Evolutionary conservation across 2,888 invertebrate genomes (phyloP), one percentile per base, ranked within the genome.

Genomic region (Rhabditoides inermis): DNA sequence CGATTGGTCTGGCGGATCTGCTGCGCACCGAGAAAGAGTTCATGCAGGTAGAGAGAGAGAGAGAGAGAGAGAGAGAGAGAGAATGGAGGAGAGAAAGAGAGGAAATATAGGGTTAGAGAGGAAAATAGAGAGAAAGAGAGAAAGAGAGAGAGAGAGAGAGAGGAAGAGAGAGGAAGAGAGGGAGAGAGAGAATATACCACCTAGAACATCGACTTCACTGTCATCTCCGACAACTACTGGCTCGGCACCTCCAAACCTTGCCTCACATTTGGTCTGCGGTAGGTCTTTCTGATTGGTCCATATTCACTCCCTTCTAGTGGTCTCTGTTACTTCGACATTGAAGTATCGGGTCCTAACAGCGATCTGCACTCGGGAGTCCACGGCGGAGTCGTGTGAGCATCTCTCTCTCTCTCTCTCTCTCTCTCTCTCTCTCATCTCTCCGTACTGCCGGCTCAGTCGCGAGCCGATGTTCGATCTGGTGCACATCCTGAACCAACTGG

Each of bases 221-320:
- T 94, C 78, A 94, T 98, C 76, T 92, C 92, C 23, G 95, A 98
- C 78, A 95, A 92, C 79, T 98, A 95, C 77, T 98, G 95, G 95
- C 80, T 98, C 54, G 94, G 94, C 1, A 92, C 86, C 56, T 86
- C 84, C 15, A 91, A 90, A 76, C 95, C 95, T 0, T 95, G 95
- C 77, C 84, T 98, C 53, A 94, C 94, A 0, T 95, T 95, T 78
- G 95, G 95, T 3, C 82, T 98, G 4, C 83, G 73, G 70, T 70
- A 26, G 18, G 37, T n/a, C 15, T 26, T 6, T 22, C 3, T 26
- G 12, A 25, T 15, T 15, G 15, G 18, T 30, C 12, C 12, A 26
- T 28, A 2, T 10, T 25, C 22, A 37, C 25, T 48, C 18, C 36
- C 12, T 26, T 37, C 22, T 71, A 80, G 82, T 63, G 95, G 95